These are phyloP conservation scores for Homalodisca vitripennis DNA, from an alignment of 1,140 invertebrate genomes.

Conservation along the genomic window DNA sequence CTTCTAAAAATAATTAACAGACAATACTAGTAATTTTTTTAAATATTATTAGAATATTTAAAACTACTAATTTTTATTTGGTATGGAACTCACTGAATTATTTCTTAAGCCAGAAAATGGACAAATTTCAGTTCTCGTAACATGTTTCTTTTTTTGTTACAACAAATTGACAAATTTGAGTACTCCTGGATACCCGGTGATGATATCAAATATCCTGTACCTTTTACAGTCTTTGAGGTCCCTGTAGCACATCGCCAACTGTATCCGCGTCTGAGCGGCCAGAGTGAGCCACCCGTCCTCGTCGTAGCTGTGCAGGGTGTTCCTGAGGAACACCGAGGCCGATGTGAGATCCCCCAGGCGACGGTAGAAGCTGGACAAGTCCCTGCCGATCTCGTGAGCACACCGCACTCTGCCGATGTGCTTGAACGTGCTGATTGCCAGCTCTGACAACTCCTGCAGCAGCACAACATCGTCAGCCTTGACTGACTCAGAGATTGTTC, in stretches of 20 bases:
- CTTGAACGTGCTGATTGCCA: conserved; percentile 96
- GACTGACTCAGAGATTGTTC: too few relatives aligned
- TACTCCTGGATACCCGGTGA: conserved; percentile 27
- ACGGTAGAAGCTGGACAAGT: conserved; percentile 88
- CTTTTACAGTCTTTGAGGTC: conserved; percentile 70
- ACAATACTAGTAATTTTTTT: too few relatives aligned
- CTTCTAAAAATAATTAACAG: too few relatives aligned
- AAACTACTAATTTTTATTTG: too few relatives aligned
- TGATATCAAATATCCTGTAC: too few relatives aligned
- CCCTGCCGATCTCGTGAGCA: conserved; percentile 82
- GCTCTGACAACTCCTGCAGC: conserved; percentile 79
- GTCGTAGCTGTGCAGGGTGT: conserved; percentile 81
- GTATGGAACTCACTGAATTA: too few relatives aligned
- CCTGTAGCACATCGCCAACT: conserved; percentile 83
- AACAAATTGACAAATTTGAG: conserved; percentile 29
- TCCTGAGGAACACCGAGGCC: conserved; percentile 83
- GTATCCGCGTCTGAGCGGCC: conserved; percentile 75
- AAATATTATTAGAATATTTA: too few relatives aligned
- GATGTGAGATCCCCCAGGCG: conserved; percentile 83
- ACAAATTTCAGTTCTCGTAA: too few relatives aligned
- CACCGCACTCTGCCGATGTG: conserved; percentile 85
- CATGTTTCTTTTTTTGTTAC: too few relatives aligned
- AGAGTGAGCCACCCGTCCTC: conserved; percentile 84
- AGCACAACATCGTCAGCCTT: too few relatives aligned
- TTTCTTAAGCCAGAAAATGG: too few relatives aligned